Base-by-base conservation (phyloP, 2,888 invertebrate species). In the Drosophila atripex region DNA sequence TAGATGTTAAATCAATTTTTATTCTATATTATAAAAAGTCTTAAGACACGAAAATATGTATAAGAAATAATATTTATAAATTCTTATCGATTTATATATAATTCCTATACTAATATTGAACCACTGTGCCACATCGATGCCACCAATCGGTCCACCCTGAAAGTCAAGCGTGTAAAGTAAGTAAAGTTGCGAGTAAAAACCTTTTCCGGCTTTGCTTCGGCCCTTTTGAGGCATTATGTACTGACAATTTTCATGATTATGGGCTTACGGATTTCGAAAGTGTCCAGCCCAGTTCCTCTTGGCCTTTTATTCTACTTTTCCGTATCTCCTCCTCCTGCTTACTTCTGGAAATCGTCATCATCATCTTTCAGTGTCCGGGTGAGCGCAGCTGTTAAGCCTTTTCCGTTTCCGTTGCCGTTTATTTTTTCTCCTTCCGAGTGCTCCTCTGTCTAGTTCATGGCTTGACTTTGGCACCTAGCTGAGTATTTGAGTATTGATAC, bases 181-280 rank as follows among this genome's bases (percentile, higher is more conserved):
- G 86, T 79, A 85, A 87, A 82, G 83, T 79, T 87, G 79, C 83
- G 71, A 78, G 70, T 82, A 76, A 85, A 85, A 86, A 76, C 87
- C 83, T 83, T 86, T 86, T 83, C 80, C 77, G 68, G 57, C 75
- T 68, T 66, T 51, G 60, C 75, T 71, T 77, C 84, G 70, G 70
- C 84, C 76, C 85, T 53, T 86, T 79, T 71, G 83, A 82, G 80
- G 82, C 86, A 84, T 84, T 87, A 84, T 87, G 84, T 85, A 84
- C 84, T 85, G 80, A 87, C 84, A 84, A 84, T 84, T 84, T 84
- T 79, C 87, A 87, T 84, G 84, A 84, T 84, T 87, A 84, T 87
- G 73, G 77, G 88, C 84, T 77, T 78, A 83, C 63, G 63, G 70
- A 45, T 51, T 56, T 61, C 8, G 50, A 58, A 73, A 83, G 74